Evolutionary conservation across 2,113 vertebrate genomes (phyloP).

Genomic region (Urocitellus parryii): DNA sequence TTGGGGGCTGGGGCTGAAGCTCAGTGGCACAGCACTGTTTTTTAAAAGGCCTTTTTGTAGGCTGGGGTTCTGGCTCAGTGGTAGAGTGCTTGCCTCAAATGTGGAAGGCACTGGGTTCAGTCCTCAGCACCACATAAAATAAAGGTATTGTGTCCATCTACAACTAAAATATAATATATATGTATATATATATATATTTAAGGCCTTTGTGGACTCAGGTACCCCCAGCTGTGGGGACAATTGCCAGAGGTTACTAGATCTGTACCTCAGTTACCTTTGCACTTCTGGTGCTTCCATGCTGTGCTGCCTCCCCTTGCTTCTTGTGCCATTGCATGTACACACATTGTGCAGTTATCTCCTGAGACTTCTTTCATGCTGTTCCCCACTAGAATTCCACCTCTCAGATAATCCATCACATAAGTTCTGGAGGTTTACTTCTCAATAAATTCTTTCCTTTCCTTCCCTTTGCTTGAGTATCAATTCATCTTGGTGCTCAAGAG

Average conservation of each 20-base stretch:
- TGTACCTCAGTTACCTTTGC: background rate
- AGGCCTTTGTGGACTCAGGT: too few species aligned
- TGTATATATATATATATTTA: too few species aligned
- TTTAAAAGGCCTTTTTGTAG: too few species aligned
- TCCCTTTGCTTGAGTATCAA: background rate
- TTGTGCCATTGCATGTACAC: background rate
- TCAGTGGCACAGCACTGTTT: too few species aligned
- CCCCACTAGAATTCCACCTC: background rate
- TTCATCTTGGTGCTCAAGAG: background rate
- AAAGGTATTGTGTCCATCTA: too few species aligned
- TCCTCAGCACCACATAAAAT: too few species aligned
- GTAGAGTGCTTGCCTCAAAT: too few species aligned
- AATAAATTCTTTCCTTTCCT: background rate
- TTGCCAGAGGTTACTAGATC: background rate
- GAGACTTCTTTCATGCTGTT: background rate
- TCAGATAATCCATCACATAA: background rate
- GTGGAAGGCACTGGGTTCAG: too few species aligned
- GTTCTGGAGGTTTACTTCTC: background rate
- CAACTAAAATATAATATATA: too few species aligned
- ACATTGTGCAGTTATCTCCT: background rate
- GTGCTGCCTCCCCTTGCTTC: too few species aligned
- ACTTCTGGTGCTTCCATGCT: background rate
- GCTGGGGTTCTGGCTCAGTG: too few species aligned
- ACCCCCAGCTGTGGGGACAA: background rate
- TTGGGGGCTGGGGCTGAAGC: background rate